Evolutionary conservation across 2,888 invertebrate species (phyloP).

Genomic region (Nephrotoma guestfalica): DNA sequence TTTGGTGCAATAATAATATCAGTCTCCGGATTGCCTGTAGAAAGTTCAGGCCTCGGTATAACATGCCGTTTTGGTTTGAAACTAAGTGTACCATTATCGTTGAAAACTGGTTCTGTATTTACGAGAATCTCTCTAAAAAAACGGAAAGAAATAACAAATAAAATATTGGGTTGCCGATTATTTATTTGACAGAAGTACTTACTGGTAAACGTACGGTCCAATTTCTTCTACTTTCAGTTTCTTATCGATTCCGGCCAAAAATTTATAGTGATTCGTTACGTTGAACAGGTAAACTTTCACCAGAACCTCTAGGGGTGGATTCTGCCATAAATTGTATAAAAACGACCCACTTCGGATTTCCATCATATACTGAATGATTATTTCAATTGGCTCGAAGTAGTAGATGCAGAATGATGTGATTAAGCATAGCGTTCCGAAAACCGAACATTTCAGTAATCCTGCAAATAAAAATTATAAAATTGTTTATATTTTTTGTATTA

Average conservation of each 20-base stretch:
- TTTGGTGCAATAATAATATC: conserved; percentile 51
- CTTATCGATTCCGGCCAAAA: conserved; percentile 43
- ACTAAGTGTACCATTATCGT: conserved; percentile 48
- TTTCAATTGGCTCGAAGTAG: conserved; percentile 21
- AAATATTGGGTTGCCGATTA: not conserved
- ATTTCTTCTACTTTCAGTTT: conserved; percentile 56
- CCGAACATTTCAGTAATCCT: conserved; percentile 7
- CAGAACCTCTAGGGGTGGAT: conserved; percentile 49
- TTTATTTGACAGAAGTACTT: conserved; percentile 12
- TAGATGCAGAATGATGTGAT: conserved; percentile 21
- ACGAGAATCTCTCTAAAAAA: conserved; percentile 49
- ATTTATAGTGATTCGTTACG: conserved; percentile 59
- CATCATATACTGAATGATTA: conserved; percentile 25
- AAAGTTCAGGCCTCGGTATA: conserved; percentile 45
- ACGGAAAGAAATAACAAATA: conserved; percentile 14
- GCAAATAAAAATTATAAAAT: not conserved
- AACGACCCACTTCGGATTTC: conserved; percentile 38
- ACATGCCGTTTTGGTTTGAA: conserved; percentile 45
- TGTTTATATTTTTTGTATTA: not conserved
- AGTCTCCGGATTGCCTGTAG: conserved; percentile 45
- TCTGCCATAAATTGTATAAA: conserved; percentile 44
- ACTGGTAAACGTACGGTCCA: conserved; percentile 76
- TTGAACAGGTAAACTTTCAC: conserved; percentile 60
- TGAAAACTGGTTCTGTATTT: conserved; percentile 48
- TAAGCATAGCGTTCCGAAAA: conserved; percentile 22